Evolutionary conservation across 2,888 invertebrate species (phyloP).

Genomic region (Cantharis flavilabris): DNA sequence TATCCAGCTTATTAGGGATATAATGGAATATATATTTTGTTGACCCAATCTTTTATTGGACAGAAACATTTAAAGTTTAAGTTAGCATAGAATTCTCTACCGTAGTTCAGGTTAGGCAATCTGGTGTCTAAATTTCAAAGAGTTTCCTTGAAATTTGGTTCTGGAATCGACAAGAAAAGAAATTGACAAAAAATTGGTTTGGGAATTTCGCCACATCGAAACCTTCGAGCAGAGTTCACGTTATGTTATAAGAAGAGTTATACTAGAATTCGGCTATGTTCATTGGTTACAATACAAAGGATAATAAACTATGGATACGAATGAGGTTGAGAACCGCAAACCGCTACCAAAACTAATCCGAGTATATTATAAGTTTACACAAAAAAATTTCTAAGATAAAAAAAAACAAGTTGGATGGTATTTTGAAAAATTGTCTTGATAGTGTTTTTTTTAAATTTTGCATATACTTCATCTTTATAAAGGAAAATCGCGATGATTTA

Average conservation of each 20-base stretch:
- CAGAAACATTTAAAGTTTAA: too few species aligned
- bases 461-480: not conserved
- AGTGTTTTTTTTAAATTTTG: not conserved
- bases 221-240: too few species aligned
- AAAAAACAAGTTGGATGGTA: not conserved
- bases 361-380: not conserved
- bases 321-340: not conserved
- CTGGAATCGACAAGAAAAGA: too few species aligned
- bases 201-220: too few species aligned
- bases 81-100: too few species aligned
- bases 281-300: not conserved
- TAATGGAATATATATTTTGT: too few species aligned
- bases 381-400: not conserved
- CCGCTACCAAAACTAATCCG: not conserved
- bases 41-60: too few species aligned
- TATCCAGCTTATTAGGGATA: too few species aligned
- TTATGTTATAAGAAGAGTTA: not conserved
- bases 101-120: too few species aligned
- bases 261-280: not conserved
- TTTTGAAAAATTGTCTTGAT: not conserved
- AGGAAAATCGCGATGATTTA: not conserved
- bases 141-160: too few species aligned
- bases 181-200: too few species aligned
- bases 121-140: too few species aligned
- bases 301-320: not conserved